phyloP scores from a whole-genome alignment of 2,888 invertebrate genomes.

The Drosophila meridiana region DNA sequence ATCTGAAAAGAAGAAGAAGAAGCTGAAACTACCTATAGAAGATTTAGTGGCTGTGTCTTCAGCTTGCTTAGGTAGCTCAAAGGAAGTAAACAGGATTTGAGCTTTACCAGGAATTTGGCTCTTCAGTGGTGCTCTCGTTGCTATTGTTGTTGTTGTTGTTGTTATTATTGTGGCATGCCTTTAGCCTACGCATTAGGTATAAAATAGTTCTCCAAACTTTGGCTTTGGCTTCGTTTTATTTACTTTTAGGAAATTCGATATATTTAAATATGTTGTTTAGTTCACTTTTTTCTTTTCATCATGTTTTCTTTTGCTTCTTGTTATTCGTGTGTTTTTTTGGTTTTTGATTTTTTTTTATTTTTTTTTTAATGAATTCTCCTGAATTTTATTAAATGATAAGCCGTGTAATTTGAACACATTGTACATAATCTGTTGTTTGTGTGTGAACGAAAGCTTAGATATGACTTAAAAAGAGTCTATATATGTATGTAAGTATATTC shows the following conservation, averaged over 20 bases:
- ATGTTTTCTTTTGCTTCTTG: constrained; percentile 24
- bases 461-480: constrained; percentile 19
- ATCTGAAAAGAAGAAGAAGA: constrained; percentile 1
- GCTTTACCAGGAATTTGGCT: constrained; percentile 72
- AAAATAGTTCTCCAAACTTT: constrained; percentile 44
- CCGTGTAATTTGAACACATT: constrained; percentile 74
- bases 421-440: constrained; percentile 55
- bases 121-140: constrained; percentile 28
- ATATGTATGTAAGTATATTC: constrained; percentile 13
- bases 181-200: constrained; percentile 45
- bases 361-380: constrained; percentile 66
- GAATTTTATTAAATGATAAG: constrained; percentile 76
- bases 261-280: constrained; percentile 64
- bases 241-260: constrained; percentile 67
- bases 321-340: constrained; percentile 34
- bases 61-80: constrained; percentile 72
- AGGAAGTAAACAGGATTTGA: constrained; percentile 78
- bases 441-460: constrained; percentile 59
- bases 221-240: constrained; percentile 48
- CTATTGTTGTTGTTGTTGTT: constrained; percentile 24
- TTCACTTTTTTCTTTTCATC: constrained; percentile 23
- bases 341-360: constrained; percentile 34
- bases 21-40: constrained; percentile 56
- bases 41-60: constrained; percentile 72
- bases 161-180: constrained; percentile 18